Evolutionary conservation across 2,113 vertebrate species (phyloP).

Genomic region (Gymnobelideus leadbeateri): DNA sequence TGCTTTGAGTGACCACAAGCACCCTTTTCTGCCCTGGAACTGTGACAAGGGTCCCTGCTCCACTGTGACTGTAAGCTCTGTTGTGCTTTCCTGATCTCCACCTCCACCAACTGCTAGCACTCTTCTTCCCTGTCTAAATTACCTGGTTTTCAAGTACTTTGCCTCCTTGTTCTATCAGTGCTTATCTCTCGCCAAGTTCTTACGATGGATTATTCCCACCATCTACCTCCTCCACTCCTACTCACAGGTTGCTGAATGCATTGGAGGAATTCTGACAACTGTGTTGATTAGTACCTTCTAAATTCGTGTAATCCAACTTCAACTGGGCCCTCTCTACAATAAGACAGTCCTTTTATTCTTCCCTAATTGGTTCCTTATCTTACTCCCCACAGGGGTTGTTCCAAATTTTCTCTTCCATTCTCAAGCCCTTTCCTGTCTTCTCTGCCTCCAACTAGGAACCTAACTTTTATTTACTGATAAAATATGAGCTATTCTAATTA

Average conservation of each 20-base stretch:
- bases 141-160: neutral
- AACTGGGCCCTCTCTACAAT: too few species aligned
- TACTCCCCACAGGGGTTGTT: neutral
- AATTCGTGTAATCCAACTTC: too few species aligned
- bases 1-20: too few species aligned
- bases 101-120: neutral
- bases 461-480: neutral
- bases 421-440: neutral
- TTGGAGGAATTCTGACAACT: neutral
- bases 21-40: too few species aligned
- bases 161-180: neutral
- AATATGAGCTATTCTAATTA: neutral
- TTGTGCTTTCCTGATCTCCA: neutral
- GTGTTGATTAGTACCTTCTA: neutral
- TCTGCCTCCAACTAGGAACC: neutral
- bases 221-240: neutral
- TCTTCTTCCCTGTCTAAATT: neutral
- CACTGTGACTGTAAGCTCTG: too few species aligned
- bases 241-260: neutral
- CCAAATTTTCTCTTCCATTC: neutral
- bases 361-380: neutral
- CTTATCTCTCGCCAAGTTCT: too few species aligned
- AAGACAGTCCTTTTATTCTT: neutral
- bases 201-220: neutral
- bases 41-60: too few species aligned